Evolutionary conservation across 30 jellyfish, hydroid and myxozoan species (phyloP).

Genomic region (Pseudorhiza aurosa): DNA sequence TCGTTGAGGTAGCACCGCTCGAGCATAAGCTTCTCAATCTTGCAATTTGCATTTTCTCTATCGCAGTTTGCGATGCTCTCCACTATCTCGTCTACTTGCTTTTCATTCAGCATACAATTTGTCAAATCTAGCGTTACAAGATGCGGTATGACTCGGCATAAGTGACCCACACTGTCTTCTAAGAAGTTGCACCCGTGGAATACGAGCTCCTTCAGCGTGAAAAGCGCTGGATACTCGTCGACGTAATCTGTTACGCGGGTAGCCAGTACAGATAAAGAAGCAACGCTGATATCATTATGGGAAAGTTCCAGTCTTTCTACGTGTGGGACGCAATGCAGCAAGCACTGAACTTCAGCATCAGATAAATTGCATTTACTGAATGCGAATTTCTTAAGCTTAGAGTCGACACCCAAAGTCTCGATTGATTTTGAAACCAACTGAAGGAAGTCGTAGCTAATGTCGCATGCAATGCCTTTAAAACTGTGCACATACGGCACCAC

Average conservation of each 20-base stretch:
- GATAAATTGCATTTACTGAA: not conserved
- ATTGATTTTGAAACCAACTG: not conserved
- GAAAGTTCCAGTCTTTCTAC: not conserved
- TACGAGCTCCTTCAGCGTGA: not conserved
- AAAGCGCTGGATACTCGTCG: not conserved
- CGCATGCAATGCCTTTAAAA: not conserved
- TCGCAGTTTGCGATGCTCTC: not conserved
- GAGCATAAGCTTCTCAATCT: not conserved
- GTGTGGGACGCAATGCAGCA: not conserved
- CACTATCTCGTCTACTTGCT: not conserved
- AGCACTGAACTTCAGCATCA: not conserved
- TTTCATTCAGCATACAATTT: not conserved
- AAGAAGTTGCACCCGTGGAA: not conserved
- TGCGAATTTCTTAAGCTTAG: not conserved
- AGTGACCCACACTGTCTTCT: not conserved
- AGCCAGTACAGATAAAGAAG: not conserved
- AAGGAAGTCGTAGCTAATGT: not conserved
- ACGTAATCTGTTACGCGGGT: not conserved
- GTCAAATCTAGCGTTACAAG: constrained; percentile 11
- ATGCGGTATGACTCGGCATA: not conserved
- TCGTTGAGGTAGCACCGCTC: constrained; percentile 28
- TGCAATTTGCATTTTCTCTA: not conserved
- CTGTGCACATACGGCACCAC: not conserved
- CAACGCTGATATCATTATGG: not conserved
- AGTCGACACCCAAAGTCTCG: not conserved